Evolutionary conservation across 2,888 invertebrate genomes (phyloP).

Genomic region (Drosophila meridiana): DNA sequence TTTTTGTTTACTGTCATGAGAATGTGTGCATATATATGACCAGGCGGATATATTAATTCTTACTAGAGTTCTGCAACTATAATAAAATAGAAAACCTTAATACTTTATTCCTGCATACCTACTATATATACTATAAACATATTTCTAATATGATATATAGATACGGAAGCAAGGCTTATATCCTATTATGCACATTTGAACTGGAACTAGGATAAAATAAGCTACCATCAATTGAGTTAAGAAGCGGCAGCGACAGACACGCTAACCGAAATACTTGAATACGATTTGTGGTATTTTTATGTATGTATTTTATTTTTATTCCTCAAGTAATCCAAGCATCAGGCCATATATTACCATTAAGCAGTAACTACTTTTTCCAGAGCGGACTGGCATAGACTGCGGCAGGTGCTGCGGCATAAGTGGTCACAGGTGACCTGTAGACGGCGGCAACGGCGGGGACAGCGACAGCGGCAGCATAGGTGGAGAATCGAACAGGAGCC

Average conservation of each 20-base stretch:
- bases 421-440: conserved; percentile 41
- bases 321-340: conserved; percentile 11
- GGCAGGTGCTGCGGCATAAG: conserved; percentile 35
- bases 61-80: too few relatives aligned
- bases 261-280: conserved; percentile 20
- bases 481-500: conserved; percentile 16
- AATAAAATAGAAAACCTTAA: too few relatives aligned
- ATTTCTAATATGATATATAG: too few relatives aligned
- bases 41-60: too few relatives aligned
- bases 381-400: conserved; percentile 24
- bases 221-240: conserved; percentile 50
- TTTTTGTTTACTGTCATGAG: not conserved
- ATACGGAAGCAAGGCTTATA: too few relatives aligned
- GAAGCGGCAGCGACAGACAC: conserved; percentile 37
- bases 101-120: too few relatives aligned
- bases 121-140: too few relatives aligned
- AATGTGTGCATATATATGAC: too few relatives aligned
- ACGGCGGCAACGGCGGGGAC: conserved; percentile 9
- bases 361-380: conserved; percentile 28
- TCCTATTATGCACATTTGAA: not conserved
- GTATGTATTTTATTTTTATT: conserved; percentile 37
- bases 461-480: conserved; percentile 18
- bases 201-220: not conserved
- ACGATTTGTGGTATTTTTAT: conserved; percentile 1
- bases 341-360: not conserved